These are phyloP conservation scores for Trogon melanurus DNA, from an alignment of 2,113 vertebrate genomes.

Conservation along the genomic window DNA sequence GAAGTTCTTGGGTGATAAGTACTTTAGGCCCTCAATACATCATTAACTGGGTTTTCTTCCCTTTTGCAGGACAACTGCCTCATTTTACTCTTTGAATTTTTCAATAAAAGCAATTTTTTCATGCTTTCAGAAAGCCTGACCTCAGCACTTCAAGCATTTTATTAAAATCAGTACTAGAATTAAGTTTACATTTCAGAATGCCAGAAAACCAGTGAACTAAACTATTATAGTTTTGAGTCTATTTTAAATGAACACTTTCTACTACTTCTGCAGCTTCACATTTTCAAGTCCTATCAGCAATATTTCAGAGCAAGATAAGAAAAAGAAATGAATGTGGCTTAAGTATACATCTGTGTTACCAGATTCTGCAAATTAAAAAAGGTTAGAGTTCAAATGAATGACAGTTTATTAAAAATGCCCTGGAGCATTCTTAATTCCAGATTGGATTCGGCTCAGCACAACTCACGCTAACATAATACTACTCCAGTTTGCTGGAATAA, in stretches of 20 bases:
- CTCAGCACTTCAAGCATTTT: not conserved
- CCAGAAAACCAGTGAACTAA: not conserved
- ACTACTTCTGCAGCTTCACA: not conserved
- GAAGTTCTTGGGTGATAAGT: not conserved
- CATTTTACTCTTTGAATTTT: not conserved
- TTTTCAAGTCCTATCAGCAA: constrained; percentile 18
- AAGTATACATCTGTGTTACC: constrained; percentile 1
- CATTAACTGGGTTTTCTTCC: not conserved
- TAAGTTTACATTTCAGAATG: not conserved
- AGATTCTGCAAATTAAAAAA: constrained; percentile 35
- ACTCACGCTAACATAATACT: constrained; percentile 43
- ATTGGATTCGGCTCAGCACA: constrained; percentile 24
- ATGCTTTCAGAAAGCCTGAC: not conserved
- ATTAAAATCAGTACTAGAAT: not conserved
- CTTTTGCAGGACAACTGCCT: not conserved
- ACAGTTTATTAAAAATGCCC: constrained; percentile 55
- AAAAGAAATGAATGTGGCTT: not conserved
- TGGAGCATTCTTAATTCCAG: constrained; percentile 52
- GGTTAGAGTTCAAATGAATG: constrained; percentile 47
- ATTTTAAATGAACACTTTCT: not conserved
- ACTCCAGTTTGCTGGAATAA: constrained; percentile 33
- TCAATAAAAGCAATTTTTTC: not conserved
- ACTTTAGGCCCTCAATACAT: not conserved
- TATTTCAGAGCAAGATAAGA: constrained; percentile 1
- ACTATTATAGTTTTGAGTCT: not conserved